These are phyloP conservation scores for Pseudonaja textilis DNA, from an alignment of 2,113 vertebrate species.

Conservation along the genomic window DNA sequence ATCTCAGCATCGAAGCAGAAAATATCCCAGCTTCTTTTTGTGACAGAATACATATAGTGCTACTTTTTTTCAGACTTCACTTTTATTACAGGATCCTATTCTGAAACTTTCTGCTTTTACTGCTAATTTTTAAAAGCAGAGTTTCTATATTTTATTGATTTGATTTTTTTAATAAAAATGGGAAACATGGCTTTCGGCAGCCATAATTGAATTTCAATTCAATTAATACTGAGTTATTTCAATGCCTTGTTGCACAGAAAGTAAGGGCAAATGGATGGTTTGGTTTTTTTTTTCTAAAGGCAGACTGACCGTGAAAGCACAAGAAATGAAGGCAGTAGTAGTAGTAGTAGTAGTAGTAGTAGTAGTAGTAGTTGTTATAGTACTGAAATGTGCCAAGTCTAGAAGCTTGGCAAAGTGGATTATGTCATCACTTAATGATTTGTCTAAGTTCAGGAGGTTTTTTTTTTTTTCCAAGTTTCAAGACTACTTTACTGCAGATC, in stretches of 20 bases:
- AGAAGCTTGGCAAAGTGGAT: background rate
- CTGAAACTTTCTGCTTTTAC: conserved; percentile 15
- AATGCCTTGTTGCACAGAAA: background rate
- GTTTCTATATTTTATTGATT: conserved; percentile 1
- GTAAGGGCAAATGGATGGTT: conserved; percentile 10
- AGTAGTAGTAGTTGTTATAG: background rate
- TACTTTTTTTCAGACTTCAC: background rate
- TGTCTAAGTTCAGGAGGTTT: background rate
- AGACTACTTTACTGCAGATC: background rate
- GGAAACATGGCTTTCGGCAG: conserved; percentile 3
- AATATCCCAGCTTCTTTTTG: conserved; percentile 49
- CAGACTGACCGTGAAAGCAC: background rate
- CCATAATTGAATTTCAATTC: conserved; percentile 27
- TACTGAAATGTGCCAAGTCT: background rate
- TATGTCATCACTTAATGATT: background rate
- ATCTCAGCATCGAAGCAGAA: conserved; percentile 36
- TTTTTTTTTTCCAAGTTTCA: no score
- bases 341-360: no score
- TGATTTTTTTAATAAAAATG: conserved; percentile 25
- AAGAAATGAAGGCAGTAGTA: background rate
- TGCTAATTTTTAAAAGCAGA: conserved; percentile 30
- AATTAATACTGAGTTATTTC: background rate
- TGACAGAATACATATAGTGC: background rate
- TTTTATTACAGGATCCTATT: conserved; percentile 25
- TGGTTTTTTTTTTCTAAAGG: background rate